Evolutionary conservation across 1,140 invertebrate genomes (phyloP), one percentile per base, ranked within the genome.

Genomic region (Sycophaga agraensis): DNA sequence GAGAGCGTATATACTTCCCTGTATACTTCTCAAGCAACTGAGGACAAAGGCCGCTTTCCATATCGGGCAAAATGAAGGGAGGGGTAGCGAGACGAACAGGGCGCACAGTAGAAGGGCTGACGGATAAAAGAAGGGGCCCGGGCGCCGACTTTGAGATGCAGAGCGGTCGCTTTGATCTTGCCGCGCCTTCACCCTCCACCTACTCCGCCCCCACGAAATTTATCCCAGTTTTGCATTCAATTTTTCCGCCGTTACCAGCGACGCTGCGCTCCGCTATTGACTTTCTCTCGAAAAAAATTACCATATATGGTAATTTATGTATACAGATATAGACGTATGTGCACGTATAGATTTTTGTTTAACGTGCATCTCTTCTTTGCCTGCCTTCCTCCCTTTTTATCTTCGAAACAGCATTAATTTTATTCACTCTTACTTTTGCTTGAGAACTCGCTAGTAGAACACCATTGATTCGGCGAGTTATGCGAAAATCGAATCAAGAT

Each of bases 131-230:
- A 50, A 39, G 40, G 34, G 12, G 24, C 12, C 7, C 14, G 17
- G 24, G 21, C 9, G 43, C 28, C 7, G 61, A 48, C 60, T 69
- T 69, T 67, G 60, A 67, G 59, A 65, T 66, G 57, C 57, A 64
- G 63, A 67, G 53, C 54, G 61, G 49, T 62, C 50, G 63, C 28
- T 65, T 69, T 67, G 66, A 67, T 69, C 67, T 55, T 43, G 46
- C 4, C 8, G 17, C 4, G 34, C n/a, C n/a, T n/a, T n/a, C n/a
- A n/a, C n/a, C n/a, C n/a, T n/a, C n/a, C n/a, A n/a, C n/a, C n/a
- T n/a, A n/a, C n/a, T n/a, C 11, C 14, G 35, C 37, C 24, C 34
- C 22, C 37, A 3, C 16, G 11, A 16, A 31, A 51, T 63, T 43
- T 46, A 63, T 35, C 45, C 39, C 6, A 28, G 26, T 56, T 58